phyloP scores from a whole-genome alignment of 2,797 vertebrate species.

The Oreochromis grahami region DNA sequence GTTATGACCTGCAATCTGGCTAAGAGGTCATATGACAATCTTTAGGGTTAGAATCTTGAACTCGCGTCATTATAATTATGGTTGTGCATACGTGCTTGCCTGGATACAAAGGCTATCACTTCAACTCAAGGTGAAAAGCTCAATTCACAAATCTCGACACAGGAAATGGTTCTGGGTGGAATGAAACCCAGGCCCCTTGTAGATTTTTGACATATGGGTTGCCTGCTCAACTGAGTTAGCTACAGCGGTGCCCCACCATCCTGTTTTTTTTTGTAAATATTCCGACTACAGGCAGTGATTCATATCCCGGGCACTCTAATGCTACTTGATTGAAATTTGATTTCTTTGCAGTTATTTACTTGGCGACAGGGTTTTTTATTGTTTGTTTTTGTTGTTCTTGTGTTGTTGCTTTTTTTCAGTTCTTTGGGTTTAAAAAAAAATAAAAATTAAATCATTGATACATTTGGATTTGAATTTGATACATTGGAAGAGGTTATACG shows the following conservation, averaged over 20 bases:
- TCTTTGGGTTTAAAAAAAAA: neutral
- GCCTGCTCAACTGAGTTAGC: neutral
- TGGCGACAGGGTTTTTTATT: neutral
- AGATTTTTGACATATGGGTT: neutral
- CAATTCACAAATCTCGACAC: neutral
- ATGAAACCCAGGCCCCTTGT: neutral
- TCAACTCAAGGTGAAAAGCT: neutral
- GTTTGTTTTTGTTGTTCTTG: neutral
- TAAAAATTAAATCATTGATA: neutral
- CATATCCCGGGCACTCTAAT: neutral
- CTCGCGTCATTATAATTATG: neutral
- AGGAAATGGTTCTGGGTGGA: neutral
- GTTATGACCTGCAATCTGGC: conserved; percentile 10
- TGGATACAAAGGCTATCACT: neutral
- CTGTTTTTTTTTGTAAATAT: neutral
- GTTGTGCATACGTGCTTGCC: neutral
- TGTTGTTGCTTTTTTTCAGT: neutral
- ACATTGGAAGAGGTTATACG: neutral
- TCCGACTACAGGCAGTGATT: neutral
- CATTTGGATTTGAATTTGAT: neutral
- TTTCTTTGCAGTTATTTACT: neutral
- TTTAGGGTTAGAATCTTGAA: neutral
- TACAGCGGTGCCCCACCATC: neutral
- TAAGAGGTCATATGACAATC: neutral
- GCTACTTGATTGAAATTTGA: neutral